Conservation (phyloP, 2,797 vertebrate species). For the Trachops cirrhosus region DNA sequence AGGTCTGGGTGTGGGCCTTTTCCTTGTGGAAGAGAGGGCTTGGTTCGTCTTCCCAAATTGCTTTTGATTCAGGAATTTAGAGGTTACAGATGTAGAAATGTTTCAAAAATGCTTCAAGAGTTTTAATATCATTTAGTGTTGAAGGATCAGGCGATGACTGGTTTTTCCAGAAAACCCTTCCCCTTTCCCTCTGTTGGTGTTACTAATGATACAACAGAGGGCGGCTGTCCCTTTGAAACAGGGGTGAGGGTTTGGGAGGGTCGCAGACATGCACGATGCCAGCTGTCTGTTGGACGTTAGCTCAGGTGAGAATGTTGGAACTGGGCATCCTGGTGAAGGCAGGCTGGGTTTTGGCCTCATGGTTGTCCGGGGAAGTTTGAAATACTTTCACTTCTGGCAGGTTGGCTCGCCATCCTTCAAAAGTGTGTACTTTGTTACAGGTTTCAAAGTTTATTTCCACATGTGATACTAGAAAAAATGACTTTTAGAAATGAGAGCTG, state of each 20-base stretch:
- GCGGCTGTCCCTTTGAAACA: neutral
- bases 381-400: neutral
- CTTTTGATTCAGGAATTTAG: neutral
- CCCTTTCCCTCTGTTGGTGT: slow-evolving; percentile 41
- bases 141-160: neutral
- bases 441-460: slow-evolving; percentile 24
- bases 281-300: neutral
- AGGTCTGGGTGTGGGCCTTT: neutral
- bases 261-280: neutral
- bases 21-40: neutral
- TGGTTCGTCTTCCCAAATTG: neutral
- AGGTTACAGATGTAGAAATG: slow-evolving; percentile 31
- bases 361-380: neutral
- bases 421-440: neutral
- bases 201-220: neutral
- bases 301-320: neutral
- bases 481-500: neutral
- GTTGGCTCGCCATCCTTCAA: neutral
- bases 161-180: slow-evolving; percentile 12
- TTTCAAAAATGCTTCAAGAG: slow-evolving; percentile 63
- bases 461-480: slow-evolving; percentile 7
- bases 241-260: neutral
- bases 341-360: neutral
- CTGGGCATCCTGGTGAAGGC: neutral
- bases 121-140: slow-evolving; percentile 61